phyloP scores from a whole-genome alignment of 2,797 vertebrate genomes.

The Silurus aristotelis region DNA sequence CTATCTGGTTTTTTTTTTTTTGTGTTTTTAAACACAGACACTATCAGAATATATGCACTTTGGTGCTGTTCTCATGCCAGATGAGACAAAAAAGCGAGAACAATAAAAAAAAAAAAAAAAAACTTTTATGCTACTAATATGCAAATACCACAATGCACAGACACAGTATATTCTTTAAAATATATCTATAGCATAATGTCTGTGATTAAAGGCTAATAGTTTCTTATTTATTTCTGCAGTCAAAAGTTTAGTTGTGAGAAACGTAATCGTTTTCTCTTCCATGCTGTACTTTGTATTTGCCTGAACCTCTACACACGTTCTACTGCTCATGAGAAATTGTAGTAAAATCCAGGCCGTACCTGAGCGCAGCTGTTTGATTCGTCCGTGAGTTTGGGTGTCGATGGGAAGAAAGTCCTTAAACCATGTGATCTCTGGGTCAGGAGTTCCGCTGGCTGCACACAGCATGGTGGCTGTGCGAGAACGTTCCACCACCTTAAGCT shows the following conservation, averaged over 20 bases:
- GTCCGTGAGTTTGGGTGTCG: constrained; percentile 93
- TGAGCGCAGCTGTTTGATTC: constrained; percentile 92
- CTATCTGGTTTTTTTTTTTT: too few species aligned
- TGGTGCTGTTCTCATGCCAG: too few species aligned
- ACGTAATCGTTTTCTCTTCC: neutral
- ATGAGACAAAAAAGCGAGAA: too few species aligned
- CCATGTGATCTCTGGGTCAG: constrained; percentile 98
- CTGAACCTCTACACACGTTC: neutral
- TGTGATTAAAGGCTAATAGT: too few species aligned
- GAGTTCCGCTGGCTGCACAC: constrained; percentile 95
- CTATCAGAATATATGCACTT: too few species aligned
- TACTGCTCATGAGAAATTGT: neutral
- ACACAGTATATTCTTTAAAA: too few species aligned
- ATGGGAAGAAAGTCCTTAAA: constrained; percentile 98
- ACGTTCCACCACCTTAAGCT: constrained; percentile 97
- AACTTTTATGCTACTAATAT: too few species aligned
- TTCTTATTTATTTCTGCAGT: too few species aligned
- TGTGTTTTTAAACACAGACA: too few species aligned
- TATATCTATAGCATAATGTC: too few species aligned
- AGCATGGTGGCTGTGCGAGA: constrained; percentile 98
- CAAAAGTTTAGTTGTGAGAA: neutral
- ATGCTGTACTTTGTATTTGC: neutral
- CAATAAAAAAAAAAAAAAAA: too few species aligned
- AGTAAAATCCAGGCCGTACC: constrained; percentile 63
- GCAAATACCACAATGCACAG: too few species aligned